Percentiles rank a stretch among this genome's conserved stretches.
phyloP scores from a whole-genome alignment of 2,113 vertebrate species.

The Phyllopteryx taeniolatus region DNA sequence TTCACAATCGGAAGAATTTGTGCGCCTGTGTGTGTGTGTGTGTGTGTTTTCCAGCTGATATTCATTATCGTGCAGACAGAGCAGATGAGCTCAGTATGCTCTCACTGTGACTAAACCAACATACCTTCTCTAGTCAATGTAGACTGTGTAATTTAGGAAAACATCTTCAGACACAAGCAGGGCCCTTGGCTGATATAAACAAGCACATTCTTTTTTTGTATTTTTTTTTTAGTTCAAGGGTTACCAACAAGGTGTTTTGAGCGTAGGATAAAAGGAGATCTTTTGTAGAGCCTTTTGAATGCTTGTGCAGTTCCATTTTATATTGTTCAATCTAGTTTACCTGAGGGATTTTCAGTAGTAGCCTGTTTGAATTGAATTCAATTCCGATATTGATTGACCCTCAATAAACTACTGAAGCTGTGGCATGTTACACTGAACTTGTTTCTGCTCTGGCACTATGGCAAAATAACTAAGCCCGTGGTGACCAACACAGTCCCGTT shows the following conservation, averaged over 20 bases:
- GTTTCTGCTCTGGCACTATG: neutral
- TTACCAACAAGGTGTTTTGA: too few relatives aligned
- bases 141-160: constrained; percentile 36
- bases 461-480: too few relatives aligned
- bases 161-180: constrained; percentile 9
- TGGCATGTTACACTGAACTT: neutral
- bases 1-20: constrained; percentile 13
- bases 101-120: constrained; percentile 37
- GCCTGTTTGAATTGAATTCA: neutral
- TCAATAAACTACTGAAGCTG: neutral
- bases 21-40: constrained; percentile 10
- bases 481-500: too few relatives aligned
- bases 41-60: constrained; percentile 51
- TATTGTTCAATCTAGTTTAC: neutral
- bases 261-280: neutral
- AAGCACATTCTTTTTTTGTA: neutral
- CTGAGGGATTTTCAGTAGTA: neutral
- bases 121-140: constrained; percentile 41
- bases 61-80: constrained; percentile 44
- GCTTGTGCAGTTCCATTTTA: neutral
- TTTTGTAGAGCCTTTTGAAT: neutral
- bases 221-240: too few relatives aligned
- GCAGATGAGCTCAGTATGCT: constrained; percentile 32
- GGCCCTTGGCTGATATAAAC: neutral
- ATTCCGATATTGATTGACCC: neutral